Evolutionary conservation across 1,140 invertebrate species (phyloP), one percentile per base, ranked within the genome.

Genomic region (Drosophila santomea): DNA sequence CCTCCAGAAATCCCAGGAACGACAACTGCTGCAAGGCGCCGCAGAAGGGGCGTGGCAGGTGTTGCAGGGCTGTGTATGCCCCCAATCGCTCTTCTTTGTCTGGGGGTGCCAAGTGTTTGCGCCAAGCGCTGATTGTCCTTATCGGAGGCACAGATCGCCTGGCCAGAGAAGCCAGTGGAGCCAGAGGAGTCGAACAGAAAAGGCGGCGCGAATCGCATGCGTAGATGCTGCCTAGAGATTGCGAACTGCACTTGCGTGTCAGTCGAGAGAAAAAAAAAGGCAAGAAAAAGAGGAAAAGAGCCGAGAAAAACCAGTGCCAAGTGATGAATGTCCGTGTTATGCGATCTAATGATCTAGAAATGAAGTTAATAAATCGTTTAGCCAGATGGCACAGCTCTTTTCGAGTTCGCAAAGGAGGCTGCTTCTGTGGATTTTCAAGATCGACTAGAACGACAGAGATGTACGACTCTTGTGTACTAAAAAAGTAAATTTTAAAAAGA

Each of bases 291-390:
- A 20, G 20, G 20, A 20, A 20, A 20, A 20, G 10, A 35, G 10
- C n/a, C 14, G 43, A 39, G 41, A 61, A 61, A 41, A 76, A 56
- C 50, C 74, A 56, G 74, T 62, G 67, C 67, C 81, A 85, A 88
- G 83, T 91, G 88, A 91, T 91, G 88, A 91, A 91, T 91, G 88
- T 84, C 88, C 89, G 74, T 89, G 89, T 91, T 91, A 91, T 84
- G 80, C 88, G 88, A 91, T 91, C 88, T 91, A 91, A 91, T 91
- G 88, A 91, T 91, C 88, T 88, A 84, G 88, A 91, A 91, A 91
- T 91, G 80, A 91, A 89, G 88, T 88, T 91, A 88, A 91, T 91
- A 91, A 91, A 91, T 91, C 88, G 88, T 84, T 83, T 89, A 91
- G 66, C 83, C 80, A 84, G 83, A 80, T 81, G 82, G 62, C 81